Evolutionary conservation across 1,140 invertebrate genomes (phyloP), one percentile per base, ranked within the genome.

Genomic region (Zophobas morio): DNA sequence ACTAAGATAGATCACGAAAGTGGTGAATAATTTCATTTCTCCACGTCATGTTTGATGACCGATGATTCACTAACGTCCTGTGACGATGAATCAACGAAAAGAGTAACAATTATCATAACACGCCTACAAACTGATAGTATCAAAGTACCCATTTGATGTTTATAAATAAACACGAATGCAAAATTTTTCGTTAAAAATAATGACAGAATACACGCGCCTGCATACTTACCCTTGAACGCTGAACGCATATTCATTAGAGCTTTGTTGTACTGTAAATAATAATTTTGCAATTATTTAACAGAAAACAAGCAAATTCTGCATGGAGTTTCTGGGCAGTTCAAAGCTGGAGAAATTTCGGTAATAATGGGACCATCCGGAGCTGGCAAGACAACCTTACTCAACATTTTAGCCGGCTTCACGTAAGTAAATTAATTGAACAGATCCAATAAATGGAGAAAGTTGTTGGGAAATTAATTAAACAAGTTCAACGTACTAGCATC

Each of bases 281-380:
- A 2, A 51, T 20, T 51, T 6, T 51, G 4, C 49, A 51, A 6
- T 51, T 5, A 6, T 80, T 20, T 83, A 82, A 1, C 84, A 85
- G 85, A 84, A 80, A 79, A 74, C 2, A 86, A 86, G 80, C 80
- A 85, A 79, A 91, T 94, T 76, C 85, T 95, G 3, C 91, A 93
- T 86, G 89, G 89, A 66, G 90, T 94, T 1, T 91, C 90, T 78
- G 94, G 94, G 57, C 89, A 87, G 80, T 94, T 94, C 83, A 89
- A 88, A 77, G 92, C 93, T 47, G 94, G 94, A 5, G 90, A 95
- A 80, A 87, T 96, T 74, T 92, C 94, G 4, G 94, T 94, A 34
- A 95, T 96, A 80, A 95, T 96, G 94, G 94, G 95, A 42, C 94
- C 94, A 20, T 94, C 93, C 1, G 94, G 94, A 51, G 94, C 94